These are phyloP conservation scores for Ammodytes dubius DNA, from an alignment of 2,113 vertebrate species.

Conservation along the genomic window DNA sequence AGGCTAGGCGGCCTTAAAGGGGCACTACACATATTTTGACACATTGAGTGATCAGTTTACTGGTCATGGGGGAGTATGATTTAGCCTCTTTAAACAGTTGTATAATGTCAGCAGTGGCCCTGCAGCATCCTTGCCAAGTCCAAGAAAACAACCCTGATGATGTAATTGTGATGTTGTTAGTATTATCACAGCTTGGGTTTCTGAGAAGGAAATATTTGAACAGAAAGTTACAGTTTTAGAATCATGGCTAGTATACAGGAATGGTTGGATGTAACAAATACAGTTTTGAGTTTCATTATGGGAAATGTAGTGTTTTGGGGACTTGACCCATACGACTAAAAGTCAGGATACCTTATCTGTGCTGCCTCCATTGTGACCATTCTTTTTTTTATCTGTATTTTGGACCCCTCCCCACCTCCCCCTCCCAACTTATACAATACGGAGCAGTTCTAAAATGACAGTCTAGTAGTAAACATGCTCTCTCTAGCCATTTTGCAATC, in stretches of 20 bases:
- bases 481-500: constrained; percentile 47
- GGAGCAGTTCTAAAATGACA: constrained; percentile 18
- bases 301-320: not conserved
- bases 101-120: constrained; percentile 6
- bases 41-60: not conserved
- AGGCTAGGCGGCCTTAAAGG: not conserved
- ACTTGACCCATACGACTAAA: not conserved
- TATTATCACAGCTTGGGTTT: constrained; percentile 1
- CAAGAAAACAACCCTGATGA: constrained; percentile 7
- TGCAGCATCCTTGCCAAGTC: constrained; percentile 2
- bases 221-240: not conserved
- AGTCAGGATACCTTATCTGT: not conserved
- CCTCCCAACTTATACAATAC: not conserved
- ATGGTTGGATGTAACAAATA: not conserved
- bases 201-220: not conserved
- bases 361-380: not conserved
- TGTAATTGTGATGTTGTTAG: constrained; percentile 19
- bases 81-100: not conserved
- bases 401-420: not conserved
- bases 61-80: not conserved
- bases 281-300: not conserved
- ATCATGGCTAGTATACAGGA: not conserved
- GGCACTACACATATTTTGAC: not conserved
- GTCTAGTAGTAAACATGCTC: constrained; percentile 21
- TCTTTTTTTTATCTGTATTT: not conserved